phyloP scores from a whole-genome alignment of 2,888 invertebrate genomes.

The Congeria kusceri region DNA sequence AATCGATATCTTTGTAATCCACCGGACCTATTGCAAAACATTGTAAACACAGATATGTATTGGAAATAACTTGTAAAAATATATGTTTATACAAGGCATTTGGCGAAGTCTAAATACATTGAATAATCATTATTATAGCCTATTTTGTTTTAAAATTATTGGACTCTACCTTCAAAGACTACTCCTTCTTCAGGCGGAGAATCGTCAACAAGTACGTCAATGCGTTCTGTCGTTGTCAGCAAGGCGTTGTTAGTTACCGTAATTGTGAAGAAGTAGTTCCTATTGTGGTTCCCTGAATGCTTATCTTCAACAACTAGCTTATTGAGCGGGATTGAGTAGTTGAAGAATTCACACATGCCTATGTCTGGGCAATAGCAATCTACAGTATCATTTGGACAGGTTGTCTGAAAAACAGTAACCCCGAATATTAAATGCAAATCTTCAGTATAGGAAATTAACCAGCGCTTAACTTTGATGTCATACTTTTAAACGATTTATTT shows the following conservation, averaged over 20 bases:
- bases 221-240: slow-evolving; percentile 50
- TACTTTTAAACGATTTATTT: too few species aligned
- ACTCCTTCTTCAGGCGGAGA: slow-evolving; percentile 70
- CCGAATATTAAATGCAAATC: too few species aligned
- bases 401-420: too few species aligned
- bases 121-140: too few species aligned
- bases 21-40: slow-evolving; percentile 1
- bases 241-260: slow-evolving; percentile 68
- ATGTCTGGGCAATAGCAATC: slow-evolving; percentile 65
- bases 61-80: too few species aligned
- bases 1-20: slow-evolving; percentile 63
- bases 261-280: slow-evolving; percentile 66
- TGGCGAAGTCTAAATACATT: too few species aligned
- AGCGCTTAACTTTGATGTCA: too few species aligned
- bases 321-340: slow-evolving; percentile 53
- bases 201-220: slow-evolving; percentile 69
- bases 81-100: too few species aligned
- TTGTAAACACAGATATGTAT: too few species aligned
- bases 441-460: too few species aligned
- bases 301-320: slow-evolving; percentile 40
- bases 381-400: too few species aligned
- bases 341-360: slow-evolving; percentile 59
- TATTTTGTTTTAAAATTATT: too few species aligned
- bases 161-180: slow-evolving; percentile 65
- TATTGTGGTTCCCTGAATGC: slow-evolving; percentile 67